phyloP scores from a whole-genome alignment of 1,140 invertebrate genomes.

The Apis laboriosa region DNA sequence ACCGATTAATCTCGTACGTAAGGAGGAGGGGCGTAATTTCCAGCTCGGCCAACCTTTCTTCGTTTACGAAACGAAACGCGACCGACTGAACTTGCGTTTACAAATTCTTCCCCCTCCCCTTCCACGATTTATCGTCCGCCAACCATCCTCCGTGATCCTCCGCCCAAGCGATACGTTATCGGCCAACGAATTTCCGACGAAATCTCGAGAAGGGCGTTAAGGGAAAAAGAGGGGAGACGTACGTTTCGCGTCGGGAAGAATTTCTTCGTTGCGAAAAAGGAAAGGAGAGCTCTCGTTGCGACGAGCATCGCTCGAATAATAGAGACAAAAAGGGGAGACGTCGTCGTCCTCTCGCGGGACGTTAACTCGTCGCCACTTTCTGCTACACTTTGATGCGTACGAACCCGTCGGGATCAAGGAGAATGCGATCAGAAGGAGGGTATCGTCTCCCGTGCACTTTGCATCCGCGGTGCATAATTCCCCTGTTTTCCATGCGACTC shows the following conservation, averaged over 20 bases:
- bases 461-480: constrained; percentile 73
- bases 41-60: background rate
- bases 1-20: constrained; percentile 61
- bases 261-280: constrained; percentile 56
- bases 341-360: constrained; percentile 53
- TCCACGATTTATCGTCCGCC: background rate
- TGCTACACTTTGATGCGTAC: constrained; percentile 5
- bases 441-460: constrained; percentile 71
- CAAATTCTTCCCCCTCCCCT: constrained; percentile 1
- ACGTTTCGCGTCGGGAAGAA: constrained; percentile 12
- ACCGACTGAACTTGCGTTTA: background rate
- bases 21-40: constrained; percentile 41
- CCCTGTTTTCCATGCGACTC: background rate
- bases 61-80: background rate
- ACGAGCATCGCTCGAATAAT: constrained; percentile 61
- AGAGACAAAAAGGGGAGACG: constrained; percentile 18
- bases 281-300: constrained; percentile 28
- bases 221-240: background rate
- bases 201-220: background rate
- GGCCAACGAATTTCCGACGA: too few relatives aligned
- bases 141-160: background rate
- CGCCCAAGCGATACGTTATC: background rate
- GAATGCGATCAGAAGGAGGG: constrained; percentile 57
- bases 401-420: constrained; percentile 16
- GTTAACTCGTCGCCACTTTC: constrained; percentile 47